phyloP scores from a whole-genome alignment of 2,888 invertebrate species.

The Plagiodera versicolora region DNA sequence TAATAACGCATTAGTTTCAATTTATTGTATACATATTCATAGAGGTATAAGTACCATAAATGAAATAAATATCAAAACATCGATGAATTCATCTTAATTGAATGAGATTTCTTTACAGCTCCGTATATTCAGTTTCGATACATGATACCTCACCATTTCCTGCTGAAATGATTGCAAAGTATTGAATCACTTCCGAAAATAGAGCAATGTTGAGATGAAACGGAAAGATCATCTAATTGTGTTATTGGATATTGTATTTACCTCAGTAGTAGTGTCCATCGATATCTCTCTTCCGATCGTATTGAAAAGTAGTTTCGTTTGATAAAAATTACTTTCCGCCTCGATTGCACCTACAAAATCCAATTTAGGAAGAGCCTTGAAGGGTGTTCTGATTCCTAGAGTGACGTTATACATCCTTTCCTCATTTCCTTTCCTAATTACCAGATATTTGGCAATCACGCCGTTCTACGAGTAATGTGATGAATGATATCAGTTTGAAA shows the following conservation, averaged over 20 bases:
- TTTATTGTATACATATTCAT: no score
- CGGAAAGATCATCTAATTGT: not conserved
- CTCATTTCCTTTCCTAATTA: conserved; percentile 44
- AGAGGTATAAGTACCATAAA: no score
- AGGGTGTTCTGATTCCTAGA: conserved; percentile 60
- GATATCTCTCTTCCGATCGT: conserved; percentile 58
- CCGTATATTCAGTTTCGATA: no score
- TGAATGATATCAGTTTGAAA: not conserved
- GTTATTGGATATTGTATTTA: conserved; percentile 41
- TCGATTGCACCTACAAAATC: conserved; percentile 48
- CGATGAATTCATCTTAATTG: no score
- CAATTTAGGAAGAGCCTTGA: conserved; percentile 56
- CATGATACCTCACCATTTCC: no score
- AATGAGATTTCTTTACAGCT: no score
- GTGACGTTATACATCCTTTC: conserved; percentile 54
- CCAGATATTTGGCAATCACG: conserved; percentile 58
- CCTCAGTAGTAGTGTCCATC: conserved; percentile 60
- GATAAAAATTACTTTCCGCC: conserved; percentile 55
- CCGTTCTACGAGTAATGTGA: conserved; percentile 51
- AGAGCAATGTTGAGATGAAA: no score
- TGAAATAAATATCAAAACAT: no score
- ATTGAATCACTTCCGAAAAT: no score
- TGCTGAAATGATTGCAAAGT: no score
- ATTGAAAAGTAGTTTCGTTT: conserved; percentile 56
- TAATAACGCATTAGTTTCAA: no score